Percentiles rank a stretch among this genome's conserved stretches.
Conservation (phyloP, 2,113 vertebrate genomes). For the Plestiodon gilberti region DNA sequence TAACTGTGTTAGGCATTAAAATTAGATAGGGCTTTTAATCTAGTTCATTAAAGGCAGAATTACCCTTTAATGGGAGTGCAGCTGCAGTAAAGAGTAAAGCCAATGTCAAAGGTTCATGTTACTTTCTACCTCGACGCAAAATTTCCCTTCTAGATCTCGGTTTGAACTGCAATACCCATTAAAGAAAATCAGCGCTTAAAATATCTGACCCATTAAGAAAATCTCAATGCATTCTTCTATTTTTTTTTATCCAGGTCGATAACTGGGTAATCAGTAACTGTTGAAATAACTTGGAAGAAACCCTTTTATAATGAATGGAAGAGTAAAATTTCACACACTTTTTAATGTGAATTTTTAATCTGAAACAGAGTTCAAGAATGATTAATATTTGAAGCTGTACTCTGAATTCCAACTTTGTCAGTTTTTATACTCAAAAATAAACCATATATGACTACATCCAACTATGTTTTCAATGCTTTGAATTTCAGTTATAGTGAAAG, state of each 20-base stretch:
- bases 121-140: not conserved
- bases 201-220: not conserved
- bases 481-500: not conserved
- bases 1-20: not conserved
- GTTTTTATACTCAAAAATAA: not conserved
- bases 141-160: not conserved
- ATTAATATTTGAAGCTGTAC: not conserved
- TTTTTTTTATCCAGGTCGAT: not conserved
- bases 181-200: not conserved
- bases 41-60: not conserved
- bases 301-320: not conserved
- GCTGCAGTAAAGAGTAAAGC: not conserved
- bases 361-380: not conserved
- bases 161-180: not conserved
- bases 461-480: not conserved
- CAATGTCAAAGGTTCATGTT: not conserved
- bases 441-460: not conserved
- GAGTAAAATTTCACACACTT: not conserved
- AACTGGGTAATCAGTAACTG: too few species aligned
- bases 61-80: not conserved
- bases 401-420: not conserved
- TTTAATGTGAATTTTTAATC: not conserved
- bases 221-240: rapidly evolving
- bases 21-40: not conserved
- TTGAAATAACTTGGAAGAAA: not conserved